Evolutionary conservation across 2,113 vertebrate genomes (phyloP), one percentile per base, ranked within the genome.

Genomic region (Diphyllodes magnificus): DNA sequence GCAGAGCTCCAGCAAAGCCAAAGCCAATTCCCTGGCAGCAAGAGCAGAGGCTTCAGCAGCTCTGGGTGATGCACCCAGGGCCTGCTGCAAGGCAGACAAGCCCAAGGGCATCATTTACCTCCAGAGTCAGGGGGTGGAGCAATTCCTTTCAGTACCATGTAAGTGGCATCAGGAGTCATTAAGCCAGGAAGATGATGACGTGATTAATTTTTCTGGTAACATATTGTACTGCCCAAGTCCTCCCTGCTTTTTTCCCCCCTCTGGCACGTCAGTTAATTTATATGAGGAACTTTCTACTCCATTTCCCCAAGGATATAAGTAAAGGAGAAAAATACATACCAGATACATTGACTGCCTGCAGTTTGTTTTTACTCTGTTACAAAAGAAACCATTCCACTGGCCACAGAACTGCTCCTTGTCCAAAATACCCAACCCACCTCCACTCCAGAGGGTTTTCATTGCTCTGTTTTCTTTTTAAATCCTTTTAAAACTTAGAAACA

Each of bases 61-160:
- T 20, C 49, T 16, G 49, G 40, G 49, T n/a, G 19, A 10, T 16
- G 82, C 24, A 6, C 24, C 6, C 14, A 3, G 8, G 17, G 60
- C 14, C 35, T 10, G 15, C 3, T 42, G 35, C 10, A 17, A 18
- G 31, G 40, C 49, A 72, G 14, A 42, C 2, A 3, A 33, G 23
- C 80, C 44, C 31, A 14, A 28, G 25, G 19, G 12, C 10, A 10
- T 24, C 24, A 7, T 39, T 42, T 28, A 1, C 33, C 37, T 51
- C 6, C 6, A 5, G 24, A 78, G 10, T 2, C 3, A n/a, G 21
- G 6, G 24, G n/a, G 23, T 8, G 57, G 16, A 73, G 40, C 1
- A 2, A 5, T 22, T 51, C 50, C 64, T 27, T 17, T 7, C 81
- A 53, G 33, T 4, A 8, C 15, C 37, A 6, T 2, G 6, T 0